Evolutionary conservation across 2,797 vertebrate species (phyloP).

Genomic region (Rhinella marina): DNA sequence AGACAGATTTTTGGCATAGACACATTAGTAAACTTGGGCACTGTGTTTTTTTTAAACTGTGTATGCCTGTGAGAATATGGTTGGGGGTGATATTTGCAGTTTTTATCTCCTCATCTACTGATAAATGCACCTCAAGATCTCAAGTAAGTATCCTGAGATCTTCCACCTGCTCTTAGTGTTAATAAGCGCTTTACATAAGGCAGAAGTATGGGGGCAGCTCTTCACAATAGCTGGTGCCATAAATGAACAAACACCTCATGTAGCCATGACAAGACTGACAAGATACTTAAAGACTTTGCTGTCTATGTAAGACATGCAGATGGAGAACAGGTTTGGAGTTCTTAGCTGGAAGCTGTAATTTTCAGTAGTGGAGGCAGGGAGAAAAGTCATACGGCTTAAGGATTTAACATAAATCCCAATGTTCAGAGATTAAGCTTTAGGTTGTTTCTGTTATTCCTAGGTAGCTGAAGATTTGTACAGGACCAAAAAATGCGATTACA

Average conservation of each 20-base stretch:
- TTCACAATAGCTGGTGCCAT: background rate
- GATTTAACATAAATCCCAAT: background rate
- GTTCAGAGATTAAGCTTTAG: background rate
- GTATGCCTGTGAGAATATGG: too few relatives aligned
- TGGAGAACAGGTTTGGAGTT: background rate
- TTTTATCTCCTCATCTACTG: too few relatives aligned
- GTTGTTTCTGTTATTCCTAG: background rate
- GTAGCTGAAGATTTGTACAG: background rate
- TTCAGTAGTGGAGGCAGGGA: background rate
- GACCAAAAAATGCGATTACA: background rate
- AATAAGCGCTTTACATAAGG: background rate
- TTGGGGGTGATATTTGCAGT: too few relatives aligned
- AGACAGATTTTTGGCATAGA: too few relatives aligned
- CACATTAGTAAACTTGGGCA: too few relatives aligned
- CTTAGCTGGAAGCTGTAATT: background rate
- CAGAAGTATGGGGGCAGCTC: background rate
- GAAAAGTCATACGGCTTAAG: background rate
- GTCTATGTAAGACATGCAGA: background rate
- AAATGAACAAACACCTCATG: background rate
- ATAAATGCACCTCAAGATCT: background rate
- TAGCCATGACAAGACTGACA: slow-evolving; percentile 8
- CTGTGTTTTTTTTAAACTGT: too few relatives aligned
- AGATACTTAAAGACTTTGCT: slow-evolving; percentile 14
- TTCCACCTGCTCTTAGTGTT: background rate
- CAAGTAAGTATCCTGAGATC: background rate